A percentile compares a stretch with the other conserved stretches of the same genome.
These are phyloP conservation scores for Isoperla grammatica DNA, from an alignment of 2,888 invertebrate species.

Conservation along the genomic window DNA sequence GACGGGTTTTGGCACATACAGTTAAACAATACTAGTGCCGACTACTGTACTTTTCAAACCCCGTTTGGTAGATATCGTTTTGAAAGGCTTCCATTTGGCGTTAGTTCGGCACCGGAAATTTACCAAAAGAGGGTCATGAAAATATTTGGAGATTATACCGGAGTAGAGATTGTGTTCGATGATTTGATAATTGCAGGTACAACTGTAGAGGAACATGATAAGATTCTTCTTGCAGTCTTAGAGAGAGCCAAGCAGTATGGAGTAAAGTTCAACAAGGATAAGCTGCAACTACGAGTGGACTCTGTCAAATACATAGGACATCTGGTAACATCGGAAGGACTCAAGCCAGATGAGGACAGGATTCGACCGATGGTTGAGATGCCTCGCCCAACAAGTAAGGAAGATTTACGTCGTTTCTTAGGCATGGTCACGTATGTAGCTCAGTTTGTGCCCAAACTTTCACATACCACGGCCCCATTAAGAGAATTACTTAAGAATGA, in stretches of 20 bases:
- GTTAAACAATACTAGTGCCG: constrained; percentile 12
- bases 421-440: constrained; percentile 36
- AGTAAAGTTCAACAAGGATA: constrained; percentile 19
- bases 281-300: constrained; percentile 6
- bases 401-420: constrained; percentile 35
- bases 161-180: constrained; percentile 20
- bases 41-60: constrained; percentile 18
- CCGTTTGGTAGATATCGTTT: constrained; percentile 24
- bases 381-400: constrained; percentile 31
- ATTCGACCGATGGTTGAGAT: constrained; percentile 4
- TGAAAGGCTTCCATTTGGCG: constrained; percentile 18
- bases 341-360: neutral
- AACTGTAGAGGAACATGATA: constrained; percentile 20
- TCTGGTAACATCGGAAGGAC: constrained; percentile 1
- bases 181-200: constrained; percentile 21
- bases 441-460: constrained; percentile 35
- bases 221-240: constrained; percentile 12
- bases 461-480: constrained; percentile 31
- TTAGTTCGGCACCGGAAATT: constrained; percentile 19
- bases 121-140: constrained; percentile 18
- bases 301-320: constrained; percentile 20
- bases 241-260: constrained; percentile 8
- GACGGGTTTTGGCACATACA: constrained; percentile 21
- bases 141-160: constrained; percentile 17
- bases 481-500: constrained; percentile 28